Conservation (phyloP, 1,140 invertebrate species). For the Drosophila nigrodunni region DNA sequence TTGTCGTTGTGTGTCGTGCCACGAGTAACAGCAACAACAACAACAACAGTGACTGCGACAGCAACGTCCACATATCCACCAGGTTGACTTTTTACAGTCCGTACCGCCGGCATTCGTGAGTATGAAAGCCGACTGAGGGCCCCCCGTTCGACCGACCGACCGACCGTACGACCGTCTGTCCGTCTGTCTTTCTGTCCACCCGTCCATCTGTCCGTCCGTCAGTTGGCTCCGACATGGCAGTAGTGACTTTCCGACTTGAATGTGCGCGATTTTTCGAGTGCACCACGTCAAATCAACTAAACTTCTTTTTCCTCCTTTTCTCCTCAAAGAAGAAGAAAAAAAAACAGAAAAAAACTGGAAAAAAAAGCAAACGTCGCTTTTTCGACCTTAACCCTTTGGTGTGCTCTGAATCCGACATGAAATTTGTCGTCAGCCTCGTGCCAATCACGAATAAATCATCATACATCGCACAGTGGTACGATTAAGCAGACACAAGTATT, state of each 20-base stretch:
- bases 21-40: slow-evolving; percentile 32
- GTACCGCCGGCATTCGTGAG: slow-evolving; percentile 55
- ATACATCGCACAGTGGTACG: slow-evolving; percentile 20
- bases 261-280: slow-evolving; percentile 68
- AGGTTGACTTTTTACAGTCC: slow-evolving; percentile 65
- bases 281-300: slow-evolving; percentile 72
- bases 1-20: slow-evolving; percentile 70
- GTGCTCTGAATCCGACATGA: slow-evolving; percentile 1
- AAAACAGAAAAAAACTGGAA: neutral
- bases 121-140: slow-evolving; percentile 26
- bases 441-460: slow-evolving; percentile 62
- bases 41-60: slow-evolving; percentile 16
- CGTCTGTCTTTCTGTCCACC: no score
- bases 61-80: slow-evolving; percentile 41
- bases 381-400: slow-evolving; percentile 35
- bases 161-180: no score
- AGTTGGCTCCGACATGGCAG: slow-evolving; percentile 48
- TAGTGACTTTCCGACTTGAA: slow-evolving; percentile 67
- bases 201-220: slow-evolving; percentile 18
- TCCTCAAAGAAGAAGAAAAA: neutral
- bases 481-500: slow-evolving; percentile 7
- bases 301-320: slow-evolving; percentile 45
- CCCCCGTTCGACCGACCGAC: neutral
- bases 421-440: slow-evolving; percentile 50
- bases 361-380: neutral